Evolutionary conservation across 2,113 vertebrate genomes (phyloP).

Genomic region (Ciconia boyciana): DNA sequence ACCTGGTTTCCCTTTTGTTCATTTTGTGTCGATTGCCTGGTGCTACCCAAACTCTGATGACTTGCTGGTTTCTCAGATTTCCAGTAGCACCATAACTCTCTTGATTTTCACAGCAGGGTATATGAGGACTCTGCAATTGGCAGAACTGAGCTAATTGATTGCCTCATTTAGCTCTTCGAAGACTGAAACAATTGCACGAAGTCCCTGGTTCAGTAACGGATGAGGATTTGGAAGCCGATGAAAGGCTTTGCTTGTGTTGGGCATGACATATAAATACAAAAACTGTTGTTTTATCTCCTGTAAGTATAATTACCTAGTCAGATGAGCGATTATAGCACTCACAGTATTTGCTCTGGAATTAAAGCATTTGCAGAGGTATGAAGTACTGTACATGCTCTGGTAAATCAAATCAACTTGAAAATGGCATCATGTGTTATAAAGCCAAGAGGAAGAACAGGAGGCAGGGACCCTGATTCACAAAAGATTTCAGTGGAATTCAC

Average conservation of each 20-base stretch:
- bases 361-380: neutral
- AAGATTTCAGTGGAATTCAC: neutral
- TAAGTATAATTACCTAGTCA: neutral
- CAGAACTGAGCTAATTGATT: neutral
- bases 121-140: neutral
- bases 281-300: neutral
- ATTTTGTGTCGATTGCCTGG: neutral
- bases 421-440: neutral
- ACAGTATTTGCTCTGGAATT: neutral
- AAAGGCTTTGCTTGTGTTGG: neutral
- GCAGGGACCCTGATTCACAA: neutral
- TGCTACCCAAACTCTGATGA: neutral
- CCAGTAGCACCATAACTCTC: neutral
- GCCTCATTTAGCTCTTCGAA: neutral
- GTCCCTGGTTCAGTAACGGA: neutral
- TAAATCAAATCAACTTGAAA: neutral
- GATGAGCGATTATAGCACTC: neutral
- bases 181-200: neutral
- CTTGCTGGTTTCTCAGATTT: neutral
- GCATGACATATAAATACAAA: neutral
- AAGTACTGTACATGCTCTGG: neutral
- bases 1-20: neutral
- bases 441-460: neutral
- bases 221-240: neutral
- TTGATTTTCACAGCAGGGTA: neutral